These are phyloP conservation scores for Syritta pipiens DNA, from an alignment of 2,888 invertebrate species.

Conservation along the genomic window DNA sequence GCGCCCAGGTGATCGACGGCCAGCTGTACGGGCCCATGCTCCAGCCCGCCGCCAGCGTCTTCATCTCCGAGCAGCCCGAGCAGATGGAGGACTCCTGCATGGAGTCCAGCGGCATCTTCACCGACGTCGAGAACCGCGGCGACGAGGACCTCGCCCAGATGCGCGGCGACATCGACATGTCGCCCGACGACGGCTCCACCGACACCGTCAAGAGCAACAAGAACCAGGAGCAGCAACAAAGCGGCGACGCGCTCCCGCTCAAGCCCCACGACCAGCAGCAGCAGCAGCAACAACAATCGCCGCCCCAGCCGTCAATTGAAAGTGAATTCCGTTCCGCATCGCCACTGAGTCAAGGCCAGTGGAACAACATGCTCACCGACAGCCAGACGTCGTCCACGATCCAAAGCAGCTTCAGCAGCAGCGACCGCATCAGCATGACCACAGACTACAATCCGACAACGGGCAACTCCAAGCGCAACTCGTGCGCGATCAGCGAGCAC, in stretches of 20 bases:
- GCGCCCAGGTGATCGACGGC: constrained; percentile 92
- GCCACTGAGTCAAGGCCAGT: constrained; percentile 73
- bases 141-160: constrained; percentile 81
- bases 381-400: constrained; percentile 75
- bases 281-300: constrained; percentile 48
- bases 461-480: constrained; percentile 77
- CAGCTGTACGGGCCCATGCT: constrained; percentile 87
- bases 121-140: constrained; percentile 89
- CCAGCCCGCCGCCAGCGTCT: constrained; percentile 79
- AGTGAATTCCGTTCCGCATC: constrained; percentile 68
- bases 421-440: constrained; percentile 73
- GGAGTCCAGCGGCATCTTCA: constrained; percentile 94
- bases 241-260: constrained; percentile 10
- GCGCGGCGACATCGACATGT: constrained; percentile 81
- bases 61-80: constrained; percentile 80
- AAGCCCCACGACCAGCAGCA: constrained; percentile 32
- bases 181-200: constrained; percentile 82
- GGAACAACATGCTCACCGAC: constrained; percentile 71
- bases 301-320: constrained; percentile 53
- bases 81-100: constrained; percentile 87
- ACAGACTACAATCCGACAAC: constrained; percentile 74
- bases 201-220: constrained; percentile 80
- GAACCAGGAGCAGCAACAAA: constrained; percentile 73
- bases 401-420: constrained; percentile 73
- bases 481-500: constrained; percentile 70